A percentile compares a stretch with the other conserved stretches of the same genome.
Conservation (phyloP, 2,797 vertebrate species). For the Anableps anableps region DNA sequence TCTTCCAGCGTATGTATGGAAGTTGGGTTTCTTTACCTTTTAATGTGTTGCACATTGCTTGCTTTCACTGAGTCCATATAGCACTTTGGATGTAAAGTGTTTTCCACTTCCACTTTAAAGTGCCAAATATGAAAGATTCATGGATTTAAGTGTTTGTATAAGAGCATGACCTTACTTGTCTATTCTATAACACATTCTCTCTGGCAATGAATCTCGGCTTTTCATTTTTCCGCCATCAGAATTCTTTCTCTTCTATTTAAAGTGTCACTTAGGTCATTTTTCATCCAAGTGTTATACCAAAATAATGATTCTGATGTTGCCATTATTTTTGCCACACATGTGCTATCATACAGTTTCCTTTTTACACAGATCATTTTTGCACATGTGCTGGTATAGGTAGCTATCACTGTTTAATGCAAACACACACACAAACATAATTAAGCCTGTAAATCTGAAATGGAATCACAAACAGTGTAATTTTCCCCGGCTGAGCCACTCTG, state of each 20-base stretch:
- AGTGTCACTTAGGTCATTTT: slow-evolving; percentile 8
- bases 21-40: neutral
- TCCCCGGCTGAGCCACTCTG: slow-evolving; percentile 42
- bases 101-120: neutral
- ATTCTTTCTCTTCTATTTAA: neutral
- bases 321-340: slow-evolving; percentile 21
- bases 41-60: neutral
- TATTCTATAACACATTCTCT: neutral
- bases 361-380: slow-evolving; percentile 3
- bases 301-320: neutral
- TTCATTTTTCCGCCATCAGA: neutral
- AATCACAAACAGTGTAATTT: slow-evolving; percentile 71
- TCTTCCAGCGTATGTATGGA: neutral
- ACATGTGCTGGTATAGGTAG: slow-evolving; percentile 3
- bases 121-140: neutral
- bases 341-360: slow-evolving; percentile 12
- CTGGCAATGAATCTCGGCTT: neutral
- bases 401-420: neutral
- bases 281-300: slow-evolving; percentile 4
- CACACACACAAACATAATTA: slow-evolving; percentile 48
- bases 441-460: slow-evolving; percentile 67
- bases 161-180: neutral
- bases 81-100: neutral
- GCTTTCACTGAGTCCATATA: neutral
- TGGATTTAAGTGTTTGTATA: neutral